Conservation (phyloP, 2,888 invertebrate genomes). For the Limnephilus lunatus region DNA sequence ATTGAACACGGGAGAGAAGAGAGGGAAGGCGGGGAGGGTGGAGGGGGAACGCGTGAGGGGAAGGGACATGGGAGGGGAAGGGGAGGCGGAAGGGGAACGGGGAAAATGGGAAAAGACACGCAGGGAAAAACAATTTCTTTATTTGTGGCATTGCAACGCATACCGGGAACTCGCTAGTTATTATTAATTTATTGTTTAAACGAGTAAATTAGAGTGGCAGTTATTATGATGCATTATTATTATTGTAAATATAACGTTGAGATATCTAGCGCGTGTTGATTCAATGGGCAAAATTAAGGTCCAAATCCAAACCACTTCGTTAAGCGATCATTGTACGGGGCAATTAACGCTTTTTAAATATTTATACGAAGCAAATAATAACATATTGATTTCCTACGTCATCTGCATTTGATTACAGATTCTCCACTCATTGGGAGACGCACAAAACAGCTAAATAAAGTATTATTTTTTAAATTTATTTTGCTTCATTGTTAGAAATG, state of each 20-base stretch:
- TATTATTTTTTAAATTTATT: no score
- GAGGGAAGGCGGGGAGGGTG: no score
- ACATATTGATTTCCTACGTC: not conserved
- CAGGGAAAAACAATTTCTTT: no score
- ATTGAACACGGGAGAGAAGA: no score
- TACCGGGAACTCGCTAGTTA: no score
- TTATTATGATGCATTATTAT: not conserved
- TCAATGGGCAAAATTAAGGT: slow-evolving; percentile 41
- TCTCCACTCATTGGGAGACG: not conserved
- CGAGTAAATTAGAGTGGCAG: not conserved
- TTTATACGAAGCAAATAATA: not conserved
- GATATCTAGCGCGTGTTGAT: not conserved
- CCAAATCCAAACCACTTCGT: slow-evolving; percentile 10
- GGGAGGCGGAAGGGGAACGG: no score
- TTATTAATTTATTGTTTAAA: no score
- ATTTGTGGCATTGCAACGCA: no score
- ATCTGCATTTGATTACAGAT: not conserved
- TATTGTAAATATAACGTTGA: not conserved
- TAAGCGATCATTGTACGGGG: not conserved
- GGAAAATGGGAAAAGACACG: no score
- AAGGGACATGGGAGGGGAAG: no score
- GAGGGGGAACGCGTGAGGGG: no score
- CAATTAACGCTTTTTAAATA: not conserved
- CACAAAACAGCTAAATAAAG: not conserved
- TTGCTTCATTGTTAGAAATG: no score